Evolutionary conservation across 2,113 vertebrate genomes (phyloP).

Genomic region (Esox niger): DNA sequence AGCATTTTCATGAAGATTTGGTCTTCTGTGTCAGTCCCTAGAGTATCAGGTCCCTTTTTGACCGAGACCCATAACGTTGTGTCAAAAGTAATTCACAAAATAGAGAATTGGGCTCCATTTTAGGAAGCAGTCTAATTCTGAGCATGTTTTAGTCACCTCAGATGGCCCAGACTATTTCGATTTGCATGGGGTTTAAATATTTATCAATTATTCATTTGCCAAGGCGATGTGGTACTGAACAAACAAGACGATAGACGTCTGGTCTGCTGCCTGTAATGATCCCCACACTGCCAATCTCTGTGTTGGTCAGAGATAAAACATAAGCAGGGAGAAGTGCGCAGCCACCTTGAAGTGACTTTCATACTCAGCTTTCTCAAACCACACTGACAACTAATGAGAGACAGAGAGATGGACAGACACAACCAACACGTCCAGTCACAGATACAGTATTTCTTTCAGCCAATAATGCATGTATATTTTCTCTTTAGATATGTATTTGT

Average conservation of each 20-base stretch:
- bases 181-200: constrained; percentile 50
- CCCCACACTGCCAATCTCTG: constrained; percentile 37
- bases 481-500: too few species aligned
- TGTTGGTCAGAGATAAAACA: constrained; percentile 52
- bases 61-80: too few species aligned
- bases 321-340: constrained; percentile 18
- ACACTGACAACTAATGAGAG: too few species aligned
- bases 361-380: constrained; percentile 17
- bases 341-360: constrained; percentile 54
- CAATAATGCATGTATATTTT: too few species aligned
- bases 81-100: too few species aligned
- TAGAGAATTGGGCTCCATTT: too few species aligned
- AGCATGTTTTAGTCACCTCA: constrained; percentile 30
- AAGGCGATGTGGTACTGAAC: constrained; percentile 43
- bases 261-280: constrained; percentile 25
- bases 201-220: constrained; percentile 42
- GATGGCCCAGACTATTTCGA: constrained; percentile 41
- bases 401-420: neutral
- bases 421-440: neutral
- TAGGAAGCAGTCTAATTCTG: too few species aligned
- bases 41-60: too few species aligned
- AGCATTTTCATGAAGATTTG: constrained; percentile 17
- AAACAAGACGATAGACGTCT: constrained; percentile 41
- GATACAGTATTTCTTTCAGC: neutral
- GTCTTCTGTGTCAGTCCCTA: neutral